phyloP scores from a whole-genome alignment of 2,888 invertebrate genomes.

The Frankliniella intonsa region DNA sequence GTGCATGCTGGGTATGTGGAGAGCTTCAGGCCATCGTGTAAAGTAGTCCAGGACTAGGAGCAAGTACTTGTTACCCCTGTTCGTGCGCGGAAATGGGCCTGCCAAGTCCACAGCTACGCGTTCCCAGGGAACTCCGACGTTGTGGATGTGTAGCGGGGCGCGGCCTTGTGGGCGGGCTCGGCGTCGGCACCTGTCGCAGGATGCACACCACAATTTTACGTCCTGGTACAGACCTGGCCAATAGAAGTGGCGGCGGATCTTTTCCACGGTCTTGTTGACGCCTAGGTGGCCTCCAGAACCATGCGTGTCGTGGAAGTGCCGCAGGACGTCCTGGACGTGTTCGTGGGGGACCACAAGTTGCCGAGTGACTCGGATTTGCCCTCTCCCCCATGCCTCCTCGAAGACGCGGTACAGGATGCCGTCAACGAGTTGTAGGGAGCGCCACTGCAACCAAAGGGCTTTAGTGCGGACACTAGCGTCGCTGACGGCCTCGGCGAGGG shows the following conservation, averaged over 20 bases:
- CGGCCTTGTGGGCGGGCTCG: background rate
- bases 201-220: conserved; percentile 38
- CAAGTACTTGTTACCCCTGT: conserved; percentile 39
- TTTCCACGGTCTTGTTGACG: conserved; percentile 39
- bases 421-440: background rate
- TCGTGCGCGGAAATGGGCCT: conserved; percentile 37
- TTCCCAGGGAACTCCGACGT: conserved; percentile 37
- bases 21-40: conserved; percentile 31
- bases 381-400: background rate
- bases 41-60: conserved; percentile 39
- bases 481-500: too few relatives aligned
- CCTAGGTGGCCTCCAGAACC: conserved; percentile 40
- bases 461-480: background rate
- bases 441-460: background rate
- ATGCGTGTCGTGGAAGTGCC: conserved; percentile 37
- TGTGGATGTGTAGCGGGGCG: conserved; percentile 37
- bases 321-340: conserved; percentile 35
- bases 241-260: conserved; percentile 39
- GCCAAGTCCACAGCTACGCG: conserved; percentile 38
- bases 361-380: background rate
- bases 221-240: conserved; percentile 36
- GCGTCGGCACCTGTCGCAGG: background rate
- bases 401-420: background rate
- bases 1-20: background rate
- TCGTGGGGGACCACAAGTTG: conserved; percentile 35